These are phyloP conservation scores for Helarctos malayanus DNA, from an alignment of 2,797 vertebrate genomes.

Conservation along the genomic window DNA sequence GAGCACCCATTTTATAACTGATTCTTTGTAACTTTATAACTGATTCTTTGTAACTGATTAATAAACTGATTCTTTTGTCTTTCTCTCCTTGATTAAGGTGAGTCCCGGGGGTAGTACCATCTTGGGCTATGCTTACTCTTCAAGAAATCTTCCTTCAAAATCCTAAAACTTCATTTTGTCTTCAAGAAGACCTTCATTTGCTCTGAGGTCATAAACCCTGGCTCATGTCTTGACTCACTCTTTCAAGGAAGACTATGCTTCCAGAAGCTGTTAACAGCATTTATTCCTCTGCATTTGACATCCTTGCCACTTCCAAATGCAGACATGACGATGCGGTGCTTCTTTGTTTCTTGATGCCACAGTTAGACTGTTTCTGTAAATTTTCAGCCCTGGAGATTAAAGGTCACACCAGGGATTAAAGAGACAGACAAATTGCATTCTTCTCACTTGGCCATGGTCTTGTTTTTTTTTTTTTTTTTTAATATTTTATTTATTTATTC, in stretches of 20 bases:
- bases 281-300: neutral
- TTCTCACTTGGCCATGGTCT: neutral
- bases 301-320: neutral
- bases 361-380: neutral
- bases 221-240: neutral
- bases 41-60: neutral
- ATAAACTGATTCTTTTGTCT: neutral
- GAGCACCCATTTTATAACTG: neutral
- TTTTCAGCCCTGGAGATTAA: constrained; percentile 27
- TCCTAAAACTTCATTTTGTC: neutral
- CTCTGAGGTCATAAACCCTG: neutral
- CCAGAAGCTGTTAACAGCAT: neutral
- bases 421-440: neutral
- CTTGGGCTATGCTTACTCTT: neutral
- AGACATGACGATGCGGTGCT: neutral
- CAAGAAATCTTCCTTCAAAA: neutral
- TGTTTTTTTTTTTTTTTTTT: no score
- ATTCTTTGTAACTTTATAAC: no score
- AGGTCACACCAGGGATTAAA: neutral
- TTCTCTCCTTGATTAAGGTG: neutral
- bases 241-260: neutral
- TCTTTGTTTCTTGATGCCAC: neutral
- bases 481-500: no score
- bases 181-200: neutral
- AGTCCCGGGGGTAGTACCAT: neutral